Base-by-base conservation (phyloP, 2,888 invertebrate species). In the Andricus quercusramuli region DNA sequence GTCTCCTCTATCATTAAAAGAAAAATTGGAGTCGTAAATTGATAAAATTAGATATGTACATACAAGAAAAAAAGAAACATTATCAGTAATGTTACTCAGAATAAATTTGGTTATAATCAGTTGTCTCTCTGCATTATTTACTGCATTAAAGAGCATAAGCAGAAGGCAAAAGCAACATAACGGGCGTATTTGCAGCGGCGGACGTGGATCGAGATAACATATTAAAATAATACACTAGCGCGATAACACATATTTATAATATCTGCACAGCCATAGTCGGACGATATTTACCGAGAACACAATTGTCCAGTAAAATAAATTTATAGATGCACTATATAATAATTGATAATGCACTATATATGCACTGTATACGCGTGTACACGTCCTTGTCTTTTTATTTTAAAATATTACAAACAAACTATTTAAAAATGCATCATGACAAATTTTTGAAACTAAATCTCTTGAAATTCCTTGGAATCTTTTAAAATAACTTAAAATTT, bases 171-270 rank as follows among this genome's bases (percentile, higher is more conserved):
- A 51, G 47, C 51, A 47, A 77, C 77, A 83, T 47, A 17, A 78
- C 84, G 81, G 83, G 83, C 80, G 82, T 89, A 87, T 88, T 87
- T 86, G 89, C 86, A 81, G 85, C 86, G 87, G 88, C 90, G 90
- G 90, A 90, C 89, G 90, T 87, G 85, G 85, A 88, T 80, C 85
- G 88, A 87, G 91, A 91, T 90, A 91, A 90, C 88, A 83, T 85
- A 85, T 90, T 89, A 91, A 91, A 91, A 91, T 91, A 89, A 90
- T 90, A 88, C 86, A 85, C 83, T 85, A 85, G 82, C 79, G 83
- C 86, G 90, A 90, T 90, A 90, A 90, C 87, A 84, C 85, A 87
- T 86, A 88, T 90, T 90, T 90, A 87, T 89, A 89, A 89, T 89
- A 90, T 89, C 87, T 85, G 83, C 86, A 79, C 81, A 80, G 79